Evolutionary conservation across 2,113 vertebrate species (phyloP).

Genomic region (Microcebus jonahi): DNA sequence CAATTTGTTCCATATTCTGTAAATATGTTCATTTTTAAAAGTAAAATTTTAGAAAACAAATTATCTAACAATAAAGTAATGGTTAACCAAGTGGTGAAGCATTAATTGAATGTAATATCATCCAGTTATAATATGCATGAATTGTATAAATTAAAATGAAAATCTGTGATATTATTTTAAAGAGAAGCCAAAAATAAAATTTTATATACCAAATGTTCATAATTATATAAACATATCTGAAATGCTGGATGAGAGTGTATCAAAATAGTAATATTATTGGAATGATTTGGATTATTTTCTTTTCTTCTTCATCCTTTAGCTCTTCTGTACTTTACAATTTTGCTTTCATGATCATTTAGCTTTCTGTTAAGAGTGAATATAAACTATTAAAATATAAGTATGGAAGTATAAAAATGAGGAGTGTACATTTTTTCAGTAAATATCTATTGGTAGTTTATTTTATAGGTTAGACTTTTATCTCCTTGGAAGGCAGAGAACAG

Average conservation of each 20-base stretch:
- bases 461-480: not conserved
- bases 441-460: not conserved
- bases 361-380: not conserved
- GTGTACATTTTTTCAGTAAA: not conserved
- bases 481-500: not conserved
- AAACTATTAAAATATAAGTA: not conserved
- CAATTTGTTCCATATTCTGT: not conserved
- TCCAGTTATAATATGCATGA: not conserved
- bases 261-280: not conserved
- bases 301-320: not conserved
- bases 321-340: not conserved
- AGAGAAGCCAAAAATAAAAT: not conserved
- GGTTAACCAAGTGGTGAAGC: not conserved
- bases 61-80: not conserved
- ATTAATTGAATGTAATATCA: conserved; percentile 3
- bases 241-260: not conserved
- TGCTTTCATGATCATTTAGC: not conserved
- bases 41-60: not conserved
- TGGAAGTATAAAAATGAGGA: not conserved
- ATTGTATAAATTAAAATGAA: not conserved
- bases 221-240: not conserved
- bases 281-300: not conserved
- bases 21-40: not conserved
- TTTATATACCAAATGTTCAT: not conserved
- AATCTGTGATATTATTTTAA: conserved; percentile 7